phyloP scores from a whole-genome alignment of 2,888 invertebrate genomes.

The Pherbina coryleti region DNA sequence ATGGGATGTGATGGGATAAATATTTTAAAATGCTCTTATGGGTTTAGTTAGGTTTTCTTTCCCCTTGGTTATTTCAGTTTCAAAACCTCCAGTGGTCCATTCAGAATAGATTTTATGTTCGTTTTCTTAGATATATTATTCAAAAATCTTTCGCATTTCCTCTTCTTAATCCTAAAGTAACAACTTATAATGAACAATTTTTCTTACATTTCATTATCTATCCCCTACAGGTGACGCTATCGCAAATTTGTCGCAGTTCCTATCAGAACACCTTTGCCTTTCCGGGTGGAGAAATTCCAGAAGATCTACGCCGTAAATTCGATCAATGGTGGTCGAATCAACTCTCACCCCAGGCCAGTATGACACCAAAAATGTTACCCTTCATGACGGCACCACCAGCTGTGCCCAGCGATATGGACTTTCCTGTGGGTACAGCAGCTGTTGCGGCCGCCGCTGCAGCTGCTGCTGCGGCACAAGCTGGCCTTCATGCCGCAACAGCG shows the following conservation, averaged over 20 bases:
- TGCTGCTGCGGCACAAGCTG: constrained; percentile 70
- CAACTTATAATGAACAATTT: no score
- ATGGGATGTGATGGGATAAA: no score
- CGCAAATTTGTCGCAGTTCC: constrained; percentile 86
- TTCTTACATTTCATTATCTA: neutral
- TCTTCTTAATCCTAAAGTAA: no score
- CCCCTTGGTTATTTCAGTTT: no score
- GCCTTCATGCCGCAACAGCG: constrained; percentile 56
- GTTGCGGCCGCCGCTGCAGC: constrained; percentile 72
- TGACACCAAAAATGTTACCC: constrained; percentile 71
- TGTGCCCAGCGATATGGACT: constrained; percentile 66
- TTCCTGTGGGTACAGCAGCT: constrained; percentile 66
- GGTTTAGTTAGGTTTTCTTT: no score
- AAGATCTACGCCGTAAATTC: constrained; percentile 88
- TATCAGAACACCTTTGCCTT: constrained; percentile 77
- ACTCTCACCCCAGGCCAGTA: constrained; percentile 74
- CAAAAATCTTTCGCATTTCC: no score
- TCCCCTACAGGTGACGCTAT: constrained; percentile 77
- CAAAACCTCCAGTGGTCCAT: no score
- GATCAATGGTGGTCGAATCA: constrained; percentile 92
- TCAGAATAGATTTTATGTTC: no score
- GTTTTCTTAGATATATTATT: no score
- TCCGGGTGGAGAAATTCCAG: constrained; percentile 78
- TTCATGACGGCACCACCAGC: constrained; percentile 67
- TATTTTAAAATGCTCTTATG: no score